phyloP scores from a whole-genome alignment of 2,797 vertebrate species.

The Astyanax mexicanus region DNA sequence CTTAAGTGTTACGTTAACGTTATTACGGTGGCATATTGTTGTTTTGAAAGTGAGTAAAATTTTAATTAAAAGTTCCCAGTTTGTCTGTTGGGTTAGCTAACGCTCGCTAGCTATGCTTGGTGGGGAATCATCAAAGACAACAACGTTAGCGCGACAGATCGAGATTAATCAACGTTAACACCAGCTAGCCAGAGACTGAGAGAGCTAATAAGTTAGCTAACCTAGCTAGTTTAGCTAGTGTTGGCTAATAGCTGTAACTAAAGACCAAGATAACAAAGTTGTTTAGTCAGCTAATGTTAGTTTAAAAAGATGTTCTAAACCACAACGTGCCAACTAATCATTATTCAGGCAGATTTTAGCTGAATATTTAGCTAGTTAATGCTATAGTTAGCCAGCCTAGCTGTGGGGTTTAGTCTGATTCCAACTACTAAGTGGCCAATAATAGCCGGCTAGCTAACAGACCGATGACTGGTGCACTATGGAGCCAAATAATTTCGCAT shows the following conservation, averaged over 20 bases:
- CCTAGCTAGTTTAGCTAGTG: background rate
- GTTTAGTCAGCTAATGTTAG: too few species aligned
- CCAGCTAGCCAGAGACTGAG: too few species aligned
- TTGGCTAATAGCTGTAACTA: background rate
- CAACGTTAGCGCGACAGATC: background rate
- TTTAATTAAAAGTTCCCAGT: background rate
- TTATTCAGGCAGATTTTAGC: too few species aligned
- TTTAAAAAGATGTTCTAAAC: background rate
- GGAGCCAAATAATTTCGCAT: background rate
- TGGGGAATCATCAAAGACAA: background rate
- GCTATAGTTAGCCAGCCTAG: too few species aligned
- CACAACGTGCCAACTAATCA: background rate
- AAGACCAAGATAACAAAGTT: background rate
- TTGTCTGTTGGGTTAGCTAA: too few species aligned
- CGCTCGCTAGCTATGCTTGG: too few species aligned
- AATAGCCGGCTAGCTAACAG: constrained; percentile 36
- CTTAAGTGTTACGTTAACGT: too few species aligned
- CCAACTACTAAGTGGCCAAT: constrained; percentile 6
- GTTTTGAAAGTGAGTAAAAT: too few species aligned
- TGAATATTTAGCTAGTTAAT: background rate
- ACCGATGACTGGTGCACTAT: background rate
- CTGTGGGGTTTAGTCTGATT: background rate
- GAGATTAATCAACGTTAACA: background rate
- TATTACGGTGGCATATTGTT: too few species aligned
- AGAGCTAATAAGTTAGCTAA: background rate